phyloP scores from a whole-genome alignment of 2,797 vertebrate species.

The Acanthurus lineatus region DNA sequence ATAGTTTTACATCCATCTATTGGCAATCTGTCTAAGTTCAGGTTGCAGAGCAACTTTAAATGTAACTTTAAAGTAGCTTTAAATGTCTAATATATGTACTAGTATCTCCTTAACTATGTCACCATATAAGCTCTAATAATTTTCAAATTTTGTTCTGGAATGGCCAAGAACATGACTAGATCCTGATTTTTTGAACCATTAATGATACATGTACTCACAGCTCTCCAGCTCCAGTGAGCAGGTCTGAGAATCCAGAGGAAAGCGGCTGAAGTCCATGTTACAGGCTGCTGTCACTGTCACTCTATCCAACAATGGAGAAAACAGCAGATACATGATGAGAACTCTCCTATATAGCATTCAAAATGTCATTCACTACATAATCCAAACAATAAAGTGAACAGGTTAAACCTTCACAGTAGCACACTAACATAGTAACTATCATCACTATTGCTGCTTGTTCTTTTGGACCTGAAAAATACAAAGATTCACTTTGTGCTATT shows the following conservation, averaged over 20 bases:
- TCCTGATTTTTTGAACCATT: neutral
- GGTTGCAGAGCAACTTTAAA: no score
- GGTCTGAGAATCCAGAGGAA: conserved; percentile 95
- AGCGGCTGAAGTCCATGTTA: conserved; percentile 98
- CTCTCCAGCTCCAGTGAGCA: conserved; percentile 97
- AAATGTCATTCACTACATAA: neutral
- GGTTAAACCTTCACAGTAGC: no score
- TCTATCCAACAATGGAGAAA: conserved; percentile 77
- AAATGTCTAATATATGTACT: neutral
- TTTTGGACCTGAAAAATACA: no score
- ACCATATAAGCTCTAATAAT: neutral
- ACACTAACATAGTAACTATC: no score
- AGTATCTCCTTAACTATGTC: neutral
- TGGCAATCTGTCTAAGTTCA: no score
- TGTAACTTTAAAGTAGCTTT: no score
- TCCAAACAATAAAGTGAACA: no score
- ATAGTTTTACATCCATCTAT: no score
- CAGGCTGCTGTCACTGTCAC: conserved; percentile 97
- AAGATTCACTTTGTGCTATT: no score
- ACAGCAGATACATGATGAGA: conserved; percentile 18
- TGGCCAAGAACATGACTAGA: neutral
- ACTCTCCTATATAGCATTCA: neutral
- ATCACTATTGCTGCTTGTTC: no score
- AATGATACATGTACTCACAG: conserved; percentile 85
- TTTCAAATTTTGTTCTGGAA: neutral